Base-by-base conservation (phyloP, 2,113 vertebrate species). In the Microcebus ravelobensis region DNA sequence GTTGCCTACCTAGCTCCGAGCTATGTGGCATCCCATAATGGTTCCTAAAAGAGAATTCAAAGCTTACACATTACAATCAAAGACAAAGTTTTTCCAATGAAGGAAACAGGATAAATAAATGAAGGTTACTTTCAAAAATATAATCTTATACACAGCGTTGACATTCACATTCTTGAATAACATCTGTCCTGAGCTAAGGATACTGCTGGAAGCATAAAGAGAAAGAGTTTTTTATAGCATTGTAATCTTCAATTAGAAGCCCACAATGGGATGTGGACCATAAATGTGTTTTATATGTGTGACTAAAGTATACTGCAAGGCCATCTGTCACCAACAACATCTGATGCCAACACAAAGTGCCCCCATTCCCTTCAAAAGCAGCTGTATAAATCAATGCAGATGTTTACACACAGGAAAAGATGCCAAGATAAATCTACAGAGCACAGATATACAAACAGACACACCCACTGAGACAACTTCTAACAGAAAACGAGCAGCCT, bases 301-400 rank as follows among this genome's bases (percentile, higher is more conserved):
- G 71, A 74, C 31, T 82, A 88, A 67, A 89, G 65, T 95, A 91
- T 55, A 91, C 52, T 80, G 57, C 57, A 70, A 90, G 36, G 39
- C 94, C 67, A 86, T 95, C 84, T 96, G 79, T 73, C 82, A 52
- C n/a, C 52, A 15, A 52, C 52, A 15, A 42, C 79, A 80, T 63
- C 88, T 91, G 86, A 94, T 71, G 97, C 50, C 52, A 90, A 45
- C n/a, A 84, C n/a, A 6, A 39, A 8, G 67, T 95, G 87, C 73
- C 67, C 84, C 59, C 73, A 27, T 42, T 81, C 81, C 65, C 95
- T 96, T 79, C 83, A 90, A 84, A 94, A 80, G 67, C 48, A 92
- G 39, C 63, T 34, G 52, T 61, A 83, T 93, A 96, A 97, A 97
- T 96, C 98, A 97, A 25, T 52, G 93, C 89, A 90, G 86, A 83